These are phyloP conservation scores for Notothenia rossii DNA, from an alignment of 2,113 vertebrate species.

Conservation along the genomic window DNA sequence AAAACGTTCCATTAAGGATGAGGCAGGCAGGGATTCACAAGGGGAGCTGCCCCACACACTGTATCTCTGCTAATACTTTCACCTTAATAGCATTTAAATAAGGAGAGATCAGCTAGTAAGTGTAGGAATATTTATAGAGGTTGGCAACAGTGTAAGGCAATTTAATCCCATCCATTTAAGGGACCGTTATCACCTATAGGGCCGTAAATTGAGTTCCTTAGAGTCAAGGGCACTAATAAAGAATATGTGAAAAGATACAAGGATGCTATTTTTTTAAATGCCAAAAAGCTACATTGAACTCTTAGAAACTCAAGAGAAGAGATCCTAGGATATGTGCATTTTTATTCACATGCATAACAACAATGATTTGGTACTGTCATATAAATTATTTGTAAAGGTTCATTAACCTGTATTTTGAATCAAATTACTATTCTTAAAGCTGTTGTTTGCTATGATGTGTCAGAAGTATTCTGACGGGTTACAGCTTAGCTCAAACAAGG, in stretches of 20 bases:
- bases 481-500: not conserved
- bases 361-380: not conserved
- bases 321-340: not conserved
- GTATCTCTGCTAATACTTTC: not conserved
- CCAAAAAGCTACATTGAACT: not conserved
- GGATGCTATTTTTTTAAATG: too few species aligned
- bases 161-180: not conserved
- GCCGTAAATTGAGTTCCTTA: not conserved
- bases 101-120: not conserved
- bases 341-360: not conserved
- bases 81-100: not conserved
- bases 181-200: not conserved
- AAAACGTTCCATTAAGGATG: slow-evolving; percentile 6
- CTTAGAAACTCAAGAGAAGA: not conserved
- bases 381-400: not conserved
- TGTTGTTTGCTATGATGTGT: not conserved
- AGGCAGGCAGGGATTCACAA: not conserved
- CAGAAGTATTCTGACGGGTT: not conserved
- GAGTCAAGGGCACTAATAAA: not conserved
- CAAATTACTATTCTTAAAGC: not conserved
- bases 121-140: not conserved
- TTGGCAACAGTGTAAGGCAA: not conserved
- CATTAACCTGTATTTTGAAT: not conserved
- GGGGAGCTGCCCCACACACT: not conserved
- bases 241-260: not conserved